A percentile compares a stretch with the other conserved stretches of the same genome.
Conservation (phyloP, 2,888 invertebrate genomes). For the Allophyes oxyacanthae region DNA sequence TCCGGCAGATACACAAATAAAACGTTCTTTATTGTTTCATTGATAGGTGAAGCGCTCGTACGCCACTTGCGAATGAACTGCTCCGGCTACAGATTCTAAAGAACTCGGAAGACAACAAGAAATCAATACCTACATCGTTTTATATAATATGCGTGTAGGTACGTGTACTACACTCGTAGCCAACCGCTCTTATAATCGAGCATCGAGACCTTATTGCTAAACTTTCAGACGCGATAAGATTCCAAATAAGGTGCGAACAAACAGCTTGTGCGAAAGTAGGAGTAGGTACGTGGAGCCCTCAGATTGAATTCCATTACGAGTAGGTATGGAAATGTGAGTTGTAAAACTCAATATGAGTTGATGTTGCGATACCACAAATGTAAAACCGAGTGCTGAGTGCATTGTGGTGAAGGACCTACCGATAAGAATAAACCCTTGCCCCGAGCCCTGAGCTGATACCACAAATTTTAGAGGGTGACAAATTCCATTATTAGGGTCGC, state of each 20-base stretch:
- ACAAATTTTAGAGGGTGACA: conserved; percentile 1
- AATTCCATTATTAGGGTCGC: conserved; percentile 6
- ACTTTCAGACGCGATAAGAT: conserved; percentile 43
- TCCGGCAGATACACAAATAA: conserved; percentile 43
- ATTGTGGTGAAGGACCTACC: neutral
- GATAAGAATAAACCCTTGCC: neutral
- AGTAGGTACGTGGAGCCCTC: conserved; percentile 5
- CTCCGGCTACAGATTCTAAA: conserved; percentile 20
- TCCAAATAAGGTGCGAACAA: conserved; percentile 40
- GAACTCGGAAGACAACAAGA: conserved; percentile 33
- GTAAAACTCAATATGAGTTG: neutral
- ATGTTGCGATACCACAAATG: conserved; percentile 1
- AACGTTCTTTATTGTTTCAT: conserved; percentile 52
- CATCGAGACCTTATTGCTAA: conserved; percentile 42
- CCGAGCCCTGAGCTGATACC: too few species aligned
- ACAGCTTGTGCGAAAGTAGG: conserved; percentile 16
- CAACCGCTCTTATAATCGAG: conserved; percentile 15
- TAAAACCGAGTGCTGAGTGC: conserved; percentile 2
- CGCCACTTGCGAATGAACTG: conserved; percentile 26
- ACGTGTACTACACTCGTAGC: conserved; percentile 4
- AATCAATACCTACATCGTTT: conserved; percentile 45
- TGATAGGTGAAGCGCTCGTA: conserved; percentile 27
- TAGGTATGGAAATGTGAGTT: neutral
- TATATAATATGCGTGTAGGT: conserved; percentile 10
- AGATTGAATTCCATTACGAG: conserved; percentile 7